A percentile compares a stretch with the other conserved stretches of the same genome.
These are phyloP conservation scores for Chelonia mydas DNA, from an alignment of 2,797 vertebrate species.

Conservation along the genomic window DNA sequence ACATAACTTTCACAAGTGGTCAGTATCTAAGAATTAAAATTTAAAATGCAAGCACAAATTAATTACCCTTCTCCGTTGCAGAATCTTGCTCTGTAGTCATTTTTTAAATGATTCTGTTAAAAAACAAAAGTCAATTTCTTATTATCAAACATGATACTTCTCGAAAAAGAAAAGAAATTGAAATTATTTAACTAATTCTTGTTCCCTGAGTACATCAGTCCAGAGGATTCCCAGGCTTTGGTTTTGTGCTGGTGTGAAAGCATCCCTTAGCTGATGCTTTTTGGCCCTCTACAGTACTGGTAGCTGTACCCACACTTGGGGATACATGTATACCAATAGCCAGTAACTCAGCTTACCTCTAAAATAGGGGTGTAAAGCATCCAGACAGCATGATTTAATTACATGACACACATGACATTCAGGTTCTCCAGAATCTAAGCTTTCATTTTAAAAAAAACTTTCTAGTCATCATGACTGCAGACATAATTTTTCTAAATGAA, in stretches of 20 bases:
- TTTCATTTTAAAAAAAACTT: background rate
- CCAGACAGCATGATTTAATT: background rate
- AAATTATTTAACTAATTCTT: background rate
- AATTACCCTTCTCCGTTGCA: slow-evolving; percentile 68
- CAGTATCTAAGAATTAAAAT: accelerated
- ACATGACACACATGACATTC: background rate
- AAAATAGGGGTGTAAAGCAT: background rate
- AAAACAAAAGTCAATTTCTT: slow-evolving; percentile 17
- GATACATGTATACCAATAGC: background rate
- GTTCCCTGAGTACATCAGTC: accelerated
- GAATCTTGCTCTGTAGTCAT: slow-evolving; percentile 79
- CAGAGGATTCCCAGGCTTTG: accelerated
- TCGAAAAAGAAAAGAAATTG: background rate
- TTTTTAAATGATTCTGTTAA: slow-evolving; percentile 79
- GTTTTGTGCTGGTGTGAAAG: background rate
- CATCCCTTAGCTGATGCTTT: background rate
- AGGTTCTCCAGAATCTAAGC: background rate
- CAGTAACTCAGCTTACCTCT: background rate
- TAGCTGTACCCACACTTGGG: background rate
- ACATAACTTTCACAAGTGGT: background rate
- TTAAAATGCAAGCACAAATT: background rate
- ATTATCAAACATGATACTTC: slow-evolving; percentile 1
- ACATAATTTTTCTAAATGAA: background rate
- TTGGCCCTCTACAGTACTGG: background rate
- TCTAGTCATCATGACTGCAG: background rate